Evolutionary conservation across 2,797 vertebrate species (phyloP), one percentile per base, ranked within the genome.

Genomic region (Acanthurus leucopareius): DNA sequence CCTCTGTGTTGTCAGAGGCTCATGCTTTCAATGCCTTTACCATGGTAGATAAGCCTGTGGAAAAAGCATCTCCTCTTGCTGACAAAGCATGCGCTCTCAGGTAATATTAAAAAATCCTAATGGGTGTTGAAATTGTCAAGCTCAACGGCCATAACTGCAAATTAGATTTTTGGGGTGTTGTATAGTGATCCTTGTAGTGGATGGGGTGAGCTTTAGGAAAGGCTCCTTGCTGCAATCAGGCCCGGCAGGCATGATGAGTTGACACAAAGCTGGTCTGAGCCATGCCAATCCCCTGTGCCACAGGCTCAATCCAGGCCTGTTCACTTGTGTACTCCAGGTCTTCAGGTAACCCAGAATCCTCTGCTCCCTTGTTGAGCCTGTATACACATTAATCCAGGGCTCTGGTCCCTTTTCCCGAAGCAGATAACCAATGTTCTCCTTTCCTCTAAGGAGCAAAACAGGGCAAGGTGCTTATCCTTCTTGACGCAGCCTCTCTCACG

Each of bases 21-120:
- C 96, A 97, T 97, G 95, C 96, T 96, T 95, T 95, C 95, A 95
- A 92, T 94, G 88, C 93, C 93, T 95, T 96, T 95, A 96, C 95
- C 96, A 96, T 95, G 94, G 95, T 93, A 95, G 93, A 94, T 95
- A 96, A 97, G 94, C 95, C 95, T 92, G 79, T 75, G 86, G 89
- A 92, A 88, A 88, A 93, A 96, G 93, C 95, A 89, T 93, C 89
- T 90, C 86, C 71, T 80, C 82, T 89, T 81, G 67, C 60, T 76
- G 95, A 95, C 93, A 95, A 96, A 95, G 89, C 86, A 88, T 86
- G 87, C 60, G 57, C 84, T 83, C 85, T 82, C 75, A 86, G 89
- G 86, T 90, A 90, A 91, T 94, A 93, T 91, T 92, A 35, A 91
- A 93, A 93, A 91, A 93, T 90, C 90, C 93, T 90, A 89, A 95